Conservation (phyloP, 2,113 vertebrate species). For the Xiphophorus couchianus region DNA sequence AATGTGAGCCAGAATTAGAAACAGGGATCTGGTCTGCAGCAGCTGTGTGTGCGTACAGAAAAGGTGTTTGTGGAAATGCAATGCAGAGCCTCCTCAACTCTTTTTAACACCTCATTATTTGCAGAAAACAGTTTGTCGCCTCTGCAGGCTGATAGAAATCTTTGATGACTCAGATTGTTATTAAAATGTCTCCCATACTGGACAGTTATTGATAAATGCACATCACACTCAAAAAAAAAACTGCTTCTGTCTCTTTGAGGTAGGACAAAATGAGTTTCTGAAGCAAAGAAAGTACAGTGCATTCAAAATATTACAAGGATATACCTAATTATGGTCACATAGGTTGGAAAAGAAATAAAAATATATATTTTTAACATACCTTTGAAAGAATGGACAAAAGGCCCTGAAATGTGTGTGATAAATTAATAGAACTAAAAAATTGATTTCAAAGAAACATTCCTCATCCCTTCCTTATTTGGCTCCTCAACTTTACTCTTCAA, state of each 20-base stretch:
- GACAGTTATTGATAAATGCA: neutral
- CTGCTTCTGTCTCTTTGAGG: neutral
- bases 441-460: too few relatives aligned
- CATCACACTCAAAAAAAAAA: neutral
- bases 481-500: too few relatives aligned
- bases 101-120: constrained; percentile 45
- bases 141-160: constrained; percentile 19
- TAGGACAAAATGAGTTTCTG: neutral
- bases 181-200: neutral
- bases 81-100: constrained; percentile 43
- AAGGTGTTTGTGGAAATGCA: constrained; percentile 32
- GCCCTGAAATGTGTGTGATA: too few relatives aligned
- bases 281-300: neutral
- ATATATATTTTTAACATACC: too few relatives aligned
- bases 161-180: constrained; percentile 19
- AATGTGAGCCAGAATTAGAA: constrained; percentile 51
- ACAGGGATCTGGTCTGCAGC: constrained; percentile 36
- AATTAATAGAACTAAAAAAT: too few relatives aligned
- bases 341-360: too few relatives aligned
- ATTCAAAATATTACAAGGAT: neutral
- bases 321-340: too few relatives aligned
- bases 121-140: constrained; percentile 45
- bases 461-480: too few relatives aligned
- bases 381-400: too few relatives aligned
- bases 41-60: constrained; percentile 4